Base-by-base conservation (phyloP, 2,113 vertebrate genomes). In the Sterrhoptilus dennistouni region DNA sequence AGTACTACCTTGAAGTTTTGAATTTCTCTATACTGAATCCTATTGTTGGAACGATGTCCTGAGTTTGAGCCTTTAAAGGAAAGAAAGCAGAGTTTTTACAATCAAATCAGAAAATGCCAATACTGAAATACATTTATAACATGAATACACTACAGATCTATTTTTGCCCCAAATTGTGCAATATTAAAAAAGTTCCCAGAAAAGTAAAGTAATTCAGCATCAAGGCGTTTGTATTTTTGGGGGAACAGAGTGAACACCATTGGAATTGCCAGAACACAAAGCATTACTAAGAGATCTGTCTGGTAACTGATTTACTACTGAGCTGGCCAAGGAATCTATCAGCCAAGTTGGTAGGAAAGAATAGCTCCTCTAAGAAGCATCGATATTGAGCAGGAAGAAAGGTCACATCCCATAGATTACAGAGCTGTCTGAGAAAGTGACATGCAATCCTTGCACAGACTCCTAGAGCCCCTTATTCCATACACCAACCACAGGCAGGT, bases 21-120 rank as follows among this genome's bases (percentile, higher is more conserved):
- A 99, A 99, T 95, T 99, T 99, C 96, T 99, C 99, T 98, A 99
- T 99, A 97, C 98, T 99, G 98, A 99, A 99, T 96, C 99, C 99
- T 97, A 99, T 99, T 33, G 99, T 99, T 90, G 99, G 99, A 95
- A 99, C 99, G 20, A 99, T 99, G 97, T 99, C 99, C 97, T 99
- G 99, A 83, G 98, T 97, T 96, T 99, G 99, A 96, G 99, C 99
- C 99, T 99, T 95, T 69, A 97, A 97, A 74, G 70, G 24, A 97
- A 89, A 91, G 66, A 95, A 97, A 79, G 77, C 4, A 45, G 1
- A 78, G 14, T 36, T 76, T 74, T 95, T 76, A 92, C 38, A 89
- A 47, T 28, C 44, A 72, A 65, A 44, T 47, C 54, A 42, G 23
- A 57, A 88, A 86, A 83, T 2, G 2, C 9, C 75, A 75, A 74